Evolutionary conservation across 2,888 invertebrate genomes (phyloP).

Genomic region (Patella ulyssiponensis): DNA sequence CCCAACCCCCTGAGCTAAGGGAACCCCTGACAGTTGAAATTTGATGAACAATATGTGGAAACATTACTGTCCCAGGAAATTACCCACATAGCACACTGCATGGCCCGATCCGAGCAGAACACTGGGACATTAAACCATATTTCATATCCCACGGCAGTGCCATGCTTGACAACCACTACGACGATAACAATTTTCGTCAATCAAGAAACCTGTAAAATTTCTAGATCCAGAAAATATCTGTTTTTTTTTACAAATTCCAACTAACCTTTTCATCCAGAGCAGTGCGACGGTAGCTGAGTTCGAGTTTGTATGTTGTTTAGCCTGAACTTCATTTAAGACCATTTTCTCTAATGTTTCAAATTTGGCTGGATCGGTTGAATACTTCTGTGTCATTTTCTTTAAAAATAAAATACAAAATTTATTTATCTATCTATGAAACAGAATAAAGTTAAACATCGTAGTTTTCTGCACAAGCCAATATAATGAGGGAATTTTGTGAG

Average conservation of each 20-base stretch:
- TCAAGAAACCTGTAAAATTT: background rate
- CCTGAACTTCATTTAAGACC: constrained; percentile 63
- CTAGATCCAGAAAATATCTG: background rate
- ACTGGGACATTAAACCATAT: too few relatives aligned
- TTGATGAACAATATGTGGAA: too few relatives aligned
- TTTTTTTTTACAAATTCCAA: background rate
- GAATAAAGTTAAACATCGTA: too few relatives aligned
- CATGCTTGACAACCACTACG: background rate
- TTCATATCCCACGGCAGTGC: too few relatives aligned
- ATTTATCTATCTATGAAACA: too few relatives aligned
- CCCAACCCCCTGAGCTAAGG: too few relatives aligned
- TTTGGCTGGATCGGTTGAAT: constrained; percentile 57
- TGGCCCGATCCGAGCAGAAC: too few relatives aligned
- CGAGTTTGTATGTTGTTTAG: constrained; percentile 55
- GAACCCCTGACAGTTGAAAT: too few relatives aligned
- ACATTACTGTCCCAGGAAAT: too few relatives aligned
- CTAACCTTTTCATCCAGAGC: constrained; percentile 71
- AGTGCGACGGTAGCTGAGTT: constrained; percentile 70
- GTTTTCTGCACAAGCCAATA: too few relatives aligned
- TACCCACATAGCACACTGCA: too few relatives aligned
- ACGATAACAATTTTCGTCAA: background rate
- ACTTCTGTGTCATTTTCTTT: constrained; percentile 71
- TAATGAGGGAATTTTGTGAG: too few relatives aligned
- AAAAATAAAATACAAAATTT: constrained; percentile 30
- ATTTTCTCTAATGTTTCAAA: constrained; percentile 68